Conservation (phyloP, 2,113 vertebrate species). For the Formicarius rufipectus region DNA sequence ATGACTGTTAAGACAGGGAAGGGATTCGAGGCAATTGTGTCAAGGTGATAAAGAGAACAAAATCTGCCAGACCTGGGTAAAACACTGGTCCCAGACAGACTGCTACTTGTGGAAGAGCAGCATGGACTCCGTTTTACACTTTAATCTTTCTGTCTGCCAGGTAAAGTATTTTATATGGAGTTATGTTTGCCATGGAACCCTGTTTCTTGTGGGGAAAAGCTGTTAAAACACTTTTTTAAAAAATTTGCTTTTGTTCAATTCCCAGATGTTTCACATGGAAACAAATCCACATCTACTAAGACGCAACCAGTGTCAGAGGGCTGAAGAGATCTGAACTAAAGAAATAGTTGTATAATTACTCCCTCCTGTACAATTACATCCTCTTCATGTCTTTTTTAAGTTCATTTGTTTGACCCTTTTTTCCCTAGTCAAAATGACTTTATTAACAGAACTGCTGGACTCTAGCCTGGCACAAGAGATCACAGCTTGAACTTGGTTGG, state of each 20-base stretch:
- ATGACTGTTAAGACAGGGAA: background rate
- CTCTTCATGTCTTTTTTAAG: background rate
- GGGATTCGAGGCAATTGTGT: background rate
- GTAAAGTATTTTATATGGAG: background rate
- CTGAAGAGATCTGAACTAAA: background rate
- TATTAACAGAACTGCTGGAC: constrained; percentile 36
- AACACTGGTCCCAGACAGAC: background rate
- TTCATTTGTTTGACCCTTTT: constrained; percentile 2
- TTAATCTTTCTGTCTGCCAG: background rate
- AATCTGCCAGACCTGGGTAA: background rate
- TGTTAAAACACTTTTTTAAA: background rate
- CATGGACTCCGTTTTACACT: background rate
- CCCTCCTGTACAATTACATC: background rate
- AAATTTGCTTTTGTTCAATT: background rate
- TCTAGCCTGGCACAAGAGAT: constrained; percentile 21
- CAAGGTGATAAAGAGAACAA: background rate
- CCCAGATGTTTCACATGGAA: constrained; percentile 1
- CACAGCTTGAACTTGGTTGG: constrained; percentile 49
- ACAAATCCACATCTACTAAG: background rate
- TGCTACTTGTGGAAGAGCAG: background rate
- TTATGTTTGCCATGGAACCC: background rate
- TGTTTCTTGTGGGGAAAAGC: background rate
- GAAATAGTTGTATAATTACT: background rate
- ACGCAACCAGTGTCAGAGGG: background rate
- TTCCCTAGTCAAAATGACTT: background rate